Conservation (phyloP, 1,140 invertebrate genomes). For the Heterodera carotae region DNA sequence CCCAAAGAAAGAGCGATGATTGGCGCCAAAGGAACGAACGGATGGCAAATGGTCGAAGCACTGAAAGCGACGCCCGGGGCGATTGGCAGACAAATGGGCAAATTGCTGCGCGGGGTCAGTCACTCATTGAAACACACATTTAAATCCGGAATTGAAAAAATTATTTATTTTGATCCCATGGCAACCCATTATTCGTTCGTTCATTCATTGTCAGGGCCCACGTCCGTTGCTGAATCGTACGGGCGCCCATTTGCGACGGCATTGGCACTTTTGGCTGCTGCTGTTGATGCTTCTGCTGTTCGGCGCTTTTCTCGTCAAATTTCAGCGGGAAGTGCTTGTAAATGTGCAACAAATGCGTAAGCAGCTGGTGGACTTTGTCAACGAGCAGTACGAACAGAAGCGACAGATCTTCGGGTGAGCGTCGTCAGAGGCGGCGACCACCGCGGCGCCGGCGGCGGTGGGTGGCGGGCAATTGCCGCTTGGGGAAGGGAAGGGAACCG, state of each 20-base stretch:
- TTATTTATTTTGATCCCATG: background rate
- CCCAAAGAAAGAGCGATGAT: background rate
- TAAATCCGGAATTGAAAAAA: slow-evolving; percentile 7
- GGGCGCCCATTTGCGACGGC: slow-evolving; percentile 10
- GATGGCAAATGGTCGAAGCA: slow-evolving; percentile 1
- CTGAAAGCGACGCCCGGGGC: background rate
- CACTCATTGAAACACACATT: no score
- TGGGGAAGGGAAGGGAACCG: no score
- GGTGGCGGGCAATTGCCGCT: background rate
- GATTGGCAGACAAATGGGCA: background rate
- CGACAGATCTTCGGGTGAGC: slow-evolving; percentile 26
- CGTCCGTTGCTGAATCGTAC: background rate
- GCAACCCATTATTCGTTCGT: no score
- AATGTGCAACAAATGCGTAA: slow-evolving; percentile 21
- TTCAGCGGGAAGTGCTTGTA: slow-evolving; percentile 14
- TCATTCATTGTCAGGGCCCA: background rate
- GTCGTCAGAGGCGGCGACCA: background rate
- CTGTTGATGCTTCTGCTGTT: slow-evolving; percentile 11
- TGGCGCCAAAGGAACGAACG: background rate
- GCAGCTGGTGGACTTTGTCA: slow-evolving; percentile 15
- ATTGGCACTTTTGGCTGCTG: slow-evolving; percentile 6
- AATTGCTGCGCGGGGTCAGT: slow-evolving; percentile 4
- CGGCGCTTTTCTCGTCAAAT: slow-evolving; percentile 7
- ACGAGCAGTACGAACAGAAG: slow-evolving; percentile 19
- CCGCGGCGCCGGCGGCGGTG: background rate